Percentiles rank a stretch among this genome's conserved stretches.
These are phyloP conservation scores for Limanda limanda DNA, from an alignment of 2,113 vertebrate species.

Conservation along the genomic window DNA sequence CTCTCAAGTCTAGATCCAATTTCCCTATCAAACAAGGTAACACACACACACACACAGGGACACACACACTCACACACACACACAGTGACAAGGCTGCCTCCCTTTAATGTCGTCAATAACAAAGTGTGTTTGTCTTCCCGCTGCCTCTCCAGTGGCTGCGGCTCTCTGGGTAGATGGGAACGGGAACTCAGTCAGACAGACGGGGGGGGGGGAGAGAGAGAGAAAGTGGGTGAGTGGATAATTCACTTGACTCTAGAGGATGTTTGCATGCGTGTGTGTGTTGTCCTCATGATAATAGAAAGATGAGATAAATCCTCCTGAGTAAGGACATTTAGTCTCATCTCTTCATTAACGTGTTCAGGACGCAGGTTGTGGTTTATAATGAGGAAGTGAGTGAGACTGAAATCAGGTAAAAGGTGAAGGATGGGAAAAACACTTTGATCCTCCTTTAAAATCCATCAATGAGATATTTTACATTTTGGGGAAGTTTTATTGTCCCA, in stretches of 20 bases:
- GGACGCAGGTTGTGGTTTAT: background rate
- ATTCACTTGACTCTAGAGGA: slow-evolving; percentile 32
- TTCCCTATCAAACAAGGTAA: slow-evolving; percentile 71
- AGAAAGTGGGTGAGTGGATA: slow-evolving; percentile 16
- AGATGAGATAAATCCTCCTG: slow-evolving; percentile 5
- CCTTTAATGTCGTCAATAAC: slow-evolving; percentile 53
- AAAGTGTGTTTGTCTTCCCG: slow-evolving; percentile 36
- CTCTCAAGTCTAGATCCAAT: slow-evolving; percentile 76
- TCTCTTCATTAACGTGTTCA: background rate
- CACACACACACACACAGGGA: slow-evolving; percentile 31
- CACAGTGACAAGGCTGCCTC: slow-evolving; percentile 42
- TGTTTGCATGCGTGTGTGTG: slow-evolving; percentile 5
- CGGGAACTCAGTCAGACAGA: slow-evolving; percentile 62
- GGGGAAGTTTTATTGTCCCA: background rate
- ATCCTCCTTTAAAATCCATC: background rate
- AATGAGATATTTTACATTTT: background rate
- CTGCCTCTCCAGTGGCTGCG: slow-evolving; percentile 29
- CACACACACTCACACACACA: slow-evolving; percentile 34
- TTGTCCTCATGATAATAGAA: slow-evolving; percentile 20
- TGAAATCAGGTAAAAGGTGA: background rate
- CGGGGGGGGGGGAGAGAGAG: background rate
- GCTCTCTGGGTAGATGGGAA: slow-evolving; percentile 56
- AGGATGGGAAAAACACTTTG: background rate
- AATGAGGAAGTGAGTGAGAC: slow-evolving; percentile 2
- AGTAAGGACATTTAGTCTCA: slow-evolving; percentile 1